phyloP scores from a whole-genome alignment of 2,888 invertebrate species.

The Homarus gammarus region DNA sequence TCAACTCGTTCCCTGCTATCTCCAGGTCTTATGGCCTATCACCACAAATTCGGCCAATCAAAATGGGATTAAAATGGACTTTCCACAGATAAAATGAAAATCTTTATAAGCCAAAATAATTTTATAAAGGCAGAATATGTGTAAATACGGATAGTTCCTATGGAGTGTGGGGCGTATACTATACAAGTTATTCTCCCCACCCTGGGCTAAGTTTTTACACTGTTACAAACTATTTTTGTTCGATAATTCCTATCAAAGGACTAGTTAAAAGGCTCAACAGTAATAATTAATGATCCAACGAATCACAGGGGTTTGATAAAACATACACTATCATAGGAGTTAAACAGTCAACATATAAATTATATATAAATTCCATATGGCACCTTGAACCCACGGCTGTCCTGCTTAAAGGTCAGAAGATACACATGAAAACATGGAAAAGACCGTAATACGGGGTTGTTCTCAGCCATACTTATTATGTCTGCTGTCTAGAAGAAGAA shows the following conservation, averaged over 20 bases:
- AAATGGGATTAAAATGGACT: not conserved
- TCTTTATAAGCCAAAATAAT: no score
- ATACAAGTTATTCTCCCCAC: conserved; percentile 16
- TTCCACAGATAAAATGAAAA: no score
- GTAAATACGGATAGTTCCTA: not conserved
- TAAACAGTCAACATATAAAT: not conserved
- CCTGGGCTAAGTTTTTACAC: conserved; percentile 23
- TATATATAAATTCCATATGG: conserved; percentile 8
- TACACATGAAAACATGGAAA: not conserved
- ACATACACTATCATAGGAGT: not conserved
- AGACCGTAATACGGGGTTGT: not conserved
- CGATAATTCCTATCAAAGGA: conserved; percentile 21
- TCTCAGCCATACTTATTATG: not conserved
- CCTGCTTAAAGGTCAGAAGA: not conserved
- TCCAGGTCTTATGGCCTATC: not conserved
- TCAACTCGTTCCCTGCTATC: not conserved
- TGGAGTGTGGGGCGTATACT: conserved; percentile 19
- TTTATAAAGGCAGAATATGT: conserved; percentile 11
- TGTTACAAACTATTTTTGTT: conserved; percentile 42
- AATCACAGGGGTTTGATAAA: conserved; percentile 7
- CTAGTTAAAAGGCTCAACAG: conserved; percentile 7
- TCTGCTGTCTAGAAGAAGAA: conserved; percentile 1
- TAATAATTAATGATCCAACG: not conserved
- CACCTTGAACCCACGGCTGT: not conserved
- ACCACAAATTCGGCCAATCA: not conserved